Evolutionary conservation across 1,140 invertebrate genomes (phyloP).

Genomic region (Mizuhopecten yessoensis): DNA sequence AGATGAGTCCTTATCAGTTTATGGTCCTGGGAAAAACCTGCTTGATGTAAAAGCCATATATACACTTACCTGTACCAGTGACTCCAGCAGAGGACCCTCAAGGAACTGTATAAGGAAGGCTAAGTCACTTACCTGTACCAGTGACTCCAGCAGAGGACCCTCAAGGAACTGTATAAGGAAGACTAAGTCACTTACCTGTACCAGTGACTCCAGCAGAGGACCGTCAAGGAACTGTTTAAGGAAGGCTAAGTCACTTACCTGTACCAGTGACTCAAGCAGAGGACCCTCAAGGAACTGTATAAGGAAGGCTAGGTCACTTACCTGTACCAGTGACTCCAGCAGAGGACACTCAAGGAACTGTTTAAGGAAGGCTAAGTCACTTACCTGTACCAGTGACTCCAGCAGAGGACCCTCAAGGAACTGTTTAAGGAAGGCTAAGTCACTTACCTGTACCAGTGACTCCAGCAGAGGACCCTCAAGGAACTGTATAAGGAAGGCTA

Average conservation of each 20-base stretch:
- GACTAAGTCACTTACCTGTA: conserved; percentile 75
- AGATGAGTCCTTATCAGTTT: no score
- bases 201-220: conserved; percentile 66
- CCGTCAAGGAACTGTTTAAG: conserved; percentile 71
- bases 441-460: conserved; percentile 72
- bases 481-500: conserved; percentile 74
- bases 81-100: conserved; percentile 65
- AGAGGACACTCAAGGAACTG: conserved; percentile 68
- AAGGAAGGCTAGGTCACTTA: conserved; percentile 75
- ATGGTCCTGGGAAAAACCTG: no score
- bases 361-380: conserved; percentile 75
- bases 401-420: conserved; percentile 69
- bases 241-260: conserved; percentile 71
- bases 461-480: conserved; percentile 68
- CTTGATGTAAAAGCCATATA: no score
- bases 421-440: conserved; percentile 74
- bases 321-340: conserved; percentile 72
- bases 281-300: conserved; percentile 69
- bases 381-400: conserved; percentile 72
- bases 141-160: conserved; percentile 65
- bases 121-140: conserved; percentile 76
- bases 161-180: conserved; percentile 73
- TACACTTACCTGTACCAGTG: conserved; percentile 70
- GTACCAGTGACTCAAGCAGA: conserved; percentile 70
- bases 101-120: conserved; percentile 74